Evolutionary conservation across 2,888 invertebrate genomes (phyloP), one percentile per base, ranked within the genome.

Genomic region (Sympetrum striolatum): DNA sequence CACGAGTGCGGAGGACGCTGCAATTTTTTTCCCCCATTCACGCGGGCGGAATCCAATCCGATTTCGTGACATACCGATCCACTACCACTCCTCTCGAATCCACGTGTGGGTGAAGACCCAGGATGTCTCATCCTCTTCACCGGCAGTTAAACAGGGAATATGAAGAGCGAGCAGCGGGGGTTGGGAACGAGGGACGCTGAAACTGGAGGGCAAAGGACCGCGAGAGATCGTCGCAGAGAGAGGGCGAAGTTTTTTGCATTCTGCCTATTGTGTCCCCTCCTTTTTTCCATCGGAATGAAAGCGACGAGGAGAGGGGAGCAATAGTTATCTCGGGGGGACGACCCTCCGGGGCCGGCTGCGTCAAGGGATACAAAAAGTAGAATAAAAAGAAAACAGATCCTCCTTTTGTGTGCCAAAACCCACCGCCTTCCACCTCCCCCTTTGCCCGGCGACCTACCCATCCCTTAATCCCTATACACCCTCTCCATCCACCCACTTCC

Each of bases 271-370:
- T 86, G 86, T 58, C 58, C 35, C 73, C 37, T 86, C 58, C 58
- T 53, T 58, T 25, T 82, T 58, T 48, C 37, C 60, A 60, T 37
- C 86, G 86, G 60, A 39, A 86, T 86, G 86, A 35, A 64, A 64
- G n/a, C 22, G 60, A 60, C 22, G 60, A 22, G 64, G 64, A 22
- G 25, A 25, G 64, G 22, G 64, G 80, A 25, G 81, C 48, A 48
- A 81, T 39, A 48, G 81, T 25, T 81, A 48, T 44, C 44, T 44
- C 44, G 44, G 48, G 81, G 81, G 81, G 44, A 81, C 53, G 82
- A 86, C 86, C 86, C 86, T 86, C 60, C 58, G 60, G 35, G 37
- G 86, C 60, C 86, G 60, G 86, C 86, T 86, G 86, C 86, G 64
- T 58, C 60, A 64, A 44, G 81, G 39, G 39, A 53, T 53, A 53